Evolutionary conservation across 2,888 invertebrate genomes (phyloP), one percentile per base, ranked within the genome.

Genomic region (Drosophila nr. fundita): DNA sequence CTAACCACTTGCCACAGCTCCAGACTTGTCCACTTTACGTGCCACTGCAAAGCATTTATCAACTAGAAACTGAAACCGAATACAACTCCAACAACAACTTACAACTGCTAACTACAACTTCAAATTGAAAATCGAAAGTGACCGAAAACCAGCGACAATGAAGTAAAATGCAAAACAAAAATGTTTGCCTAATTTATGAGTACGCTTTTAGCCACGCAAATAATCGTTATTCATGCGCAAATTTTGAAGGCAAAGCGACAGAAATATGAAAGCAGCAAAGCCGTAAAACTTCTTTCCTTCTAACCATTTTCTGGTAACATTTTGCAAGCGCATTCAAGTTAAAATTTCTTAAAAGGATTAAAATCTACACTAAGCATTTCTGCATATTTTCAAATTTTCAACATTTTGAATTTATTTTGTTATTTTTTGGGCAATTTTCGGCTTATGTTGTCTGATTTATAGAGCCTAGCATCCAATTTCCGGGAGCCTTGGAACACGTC

Each of bases 21-120:
- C 34, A 53, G 67, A 71, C 80, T 77, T 82, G 82, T 82, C 82
- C 80, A 86, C 78, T 88, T 83, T 83, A 86, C 70, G 78, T 80
- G 75, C 67, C 70, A 68, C 54, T 69, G 63, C 57, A 59, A 58
- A 60, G 59, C 88, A 77, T 89, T 84, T 83, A 84, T 87, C 77
- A 84, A 57, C 55, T 52, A 45, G 53, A 49, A 65, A 68, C 62
- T 38, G 57, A 62, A 67, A 65, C 62, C 45, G 55, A 77, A 64
- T 60, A 58, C 61, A 57, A 65, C 38, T 66, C 38, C 49, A 38
- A 36, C 7, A 45, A 45, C 68, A 38, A 62, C 42, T 45, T 8
- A 57, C 24, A 48, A 66, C 52, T 68, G 49, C 27, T 48, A 30
- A 29, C 42, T 64, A 18, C 54, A 66, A 57, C 52, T 61, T 49